phyloP scores from a whole-genome alignment of 2,113 vertebrate genomes.

The Uropsilus gracilis region DNA sequence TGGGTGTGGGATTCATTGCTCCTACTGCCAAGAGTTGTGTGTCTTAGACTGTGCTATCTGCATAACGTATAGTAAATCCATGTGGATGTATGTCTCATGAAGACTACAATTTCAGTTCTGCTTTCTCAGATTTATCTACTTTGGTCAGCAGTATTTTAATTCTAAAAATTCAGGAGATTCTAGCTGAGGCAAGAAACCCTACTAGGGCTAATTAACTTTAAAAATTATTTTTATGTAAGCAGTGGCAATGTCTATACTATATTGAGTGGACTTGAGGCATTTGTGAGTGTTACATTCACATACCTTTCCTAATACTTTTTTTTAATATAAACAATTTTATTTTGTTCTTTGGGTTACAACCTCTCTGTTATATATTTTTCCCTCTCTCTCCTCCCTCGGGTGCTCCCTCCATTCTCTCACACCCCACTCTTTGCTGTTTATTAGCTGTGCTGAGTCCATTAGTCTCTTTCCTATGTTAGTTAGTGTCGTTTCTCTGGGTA shows the following conservation, averaged over 20 bases:
- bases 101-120: neutral
- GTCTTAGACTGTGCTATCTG: neutral
- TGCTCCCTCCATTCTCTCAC: too few species aligned
- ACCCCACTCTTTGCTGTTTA: too few species aligned
- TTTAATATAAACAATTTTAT: too few species aligned
- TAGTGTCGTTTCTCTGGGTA: too few species aligned
- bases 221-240: neutral
- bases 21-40: neutral
- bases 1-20: neutral
- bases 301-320: neutral
- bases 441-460: too few species aligned
- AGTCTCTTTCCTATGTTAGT: too few species aligned
- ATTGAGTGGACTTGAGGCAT: neutral
- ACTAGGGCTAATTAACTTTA: neutral
- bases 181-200: neutral
- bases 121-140: neutral
- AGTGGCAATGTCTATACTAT: neutral
- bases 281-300: neutral
- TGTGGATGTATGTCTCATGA: neutral
- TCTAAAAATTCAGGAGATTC: neutral
- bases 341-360: too few species aligned
- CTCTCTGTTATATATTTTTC: too few species aligned
- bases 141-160: neutral
- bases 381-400: too few species aligned
- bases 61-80: neutral